Base-by-base conservation (phyloP, 2,113 vertebrate species). In the Erythrocercus mccallii region DNA sequence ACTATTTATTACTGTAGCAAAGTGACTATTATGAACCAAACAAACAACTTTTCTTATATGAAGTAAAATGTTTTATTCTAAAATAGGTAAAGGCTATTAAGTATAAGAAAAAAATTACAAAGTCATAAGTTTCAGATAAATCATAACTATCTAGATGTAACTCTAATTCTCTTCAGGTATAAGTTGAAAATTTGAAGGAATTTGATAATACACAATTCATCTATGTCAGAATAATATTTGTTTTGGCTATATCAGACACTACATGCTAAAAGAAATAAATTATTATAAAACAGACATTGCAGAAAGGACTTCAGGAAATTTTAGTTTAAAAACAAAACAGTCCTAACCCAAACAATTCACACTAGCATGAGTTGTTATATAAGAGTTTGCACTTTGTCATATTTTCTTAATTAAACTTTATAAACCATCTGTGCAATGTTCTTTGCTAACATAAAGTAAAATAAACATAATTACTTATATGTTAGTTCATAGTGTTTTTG, bases 361-460 rank as follows among this genome's bases (percentile, higher is more conserved):
- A 82, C 27, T 68, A 85, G n/a, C 21, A 35, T 71, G 65, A 91
- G 87, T 81, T 77, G 62, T 85, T 90, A 38, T 21, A 50, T 87
- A 86, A 90, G 42, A 92, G 12, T 87, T 92, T 17, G 5, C 73
- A 82, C 62, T 88, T 94, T 74, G 70, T 86, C 80, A 81, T 87
- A 69, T 93, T 93, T 95, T 94, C 92, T 89, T 96, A 94, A 95
- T 95, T 94, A 81, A 87, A 68, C 17, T 79, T 96, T 92, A 64
- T 47, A 79, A 95, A 81, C 91, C 94, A 95, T 95, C 92, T 96
- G 91, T 93, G 65, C 82, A 84, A 48, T 86, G 45, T 74, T 92
- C 53, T 93, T 84, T 68, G 68, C 13, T 85, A 80, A 91, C 35
- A 78, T 16, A 60, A 64, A 61, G n/a, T 57, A 37, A 70, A 77